Evolutionary conservation across 2,113 vertebrate genomes (phyloP), one percentile per base, ranked within the genome.

Genomic region (Gnathonemus longibarbis): DNA sequence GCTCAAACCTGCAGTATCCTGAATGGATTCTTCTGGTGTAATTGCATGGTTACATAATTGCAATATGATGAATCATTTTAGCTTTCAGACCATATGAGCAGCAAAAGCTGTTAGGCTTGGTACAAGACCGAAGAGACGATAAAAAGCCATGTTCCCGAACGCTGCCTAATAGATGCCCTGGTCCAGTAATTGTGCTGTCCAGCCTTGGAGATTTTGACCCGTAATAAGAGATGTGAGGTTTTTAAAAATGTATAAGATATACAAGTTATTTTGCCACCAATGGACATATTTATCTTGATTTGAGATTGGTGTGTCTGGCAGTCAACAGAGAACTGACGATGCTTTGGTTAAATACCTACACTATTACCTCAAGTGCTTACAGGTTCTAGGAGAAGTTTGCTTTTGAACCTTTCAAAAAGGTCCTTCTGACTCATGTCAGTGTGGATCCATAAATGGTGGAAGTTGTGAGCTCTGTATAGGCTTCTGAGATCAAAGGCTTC

Each of bases 1-100:
- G 74, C 35, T 42, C 74, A 39, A 42, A 80, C 4, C 74, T 19
- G 42, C 83, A n/a, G 83, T 21, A 46, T 84, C 31, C 39, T 42
- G 31, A 45, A 42, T 35, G 11, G n/a, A 31, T 87, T 52, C 13
- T 48, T 87, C 49, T 35, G 50, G 27, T 87, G 85, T 56, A 52
- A 56, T 87, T 48, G 15, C 49, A 52, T 2, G 15, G 50, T 87
- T 87, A 87, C 49, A 56, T 87, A 87, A 87, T 87, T 52, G 50
- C 31, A 19, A 24, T 87, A 53, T 15, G 50, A 87, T 87, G 85
- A 87, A 87, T 87, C 85, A 87, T 53, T 27, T 87, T 35, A 87
- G 24, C 35, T 87, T 87, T 52, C 27, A 87, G 85, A 56, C 85
- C 50, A 87, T 87, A 50, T 87, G 85, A 87, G 27, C 27, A 53